phyloP scores from a whole-genome alignment of 2,797 vertebrate species.

The Benthosema pterotum region DNA sequence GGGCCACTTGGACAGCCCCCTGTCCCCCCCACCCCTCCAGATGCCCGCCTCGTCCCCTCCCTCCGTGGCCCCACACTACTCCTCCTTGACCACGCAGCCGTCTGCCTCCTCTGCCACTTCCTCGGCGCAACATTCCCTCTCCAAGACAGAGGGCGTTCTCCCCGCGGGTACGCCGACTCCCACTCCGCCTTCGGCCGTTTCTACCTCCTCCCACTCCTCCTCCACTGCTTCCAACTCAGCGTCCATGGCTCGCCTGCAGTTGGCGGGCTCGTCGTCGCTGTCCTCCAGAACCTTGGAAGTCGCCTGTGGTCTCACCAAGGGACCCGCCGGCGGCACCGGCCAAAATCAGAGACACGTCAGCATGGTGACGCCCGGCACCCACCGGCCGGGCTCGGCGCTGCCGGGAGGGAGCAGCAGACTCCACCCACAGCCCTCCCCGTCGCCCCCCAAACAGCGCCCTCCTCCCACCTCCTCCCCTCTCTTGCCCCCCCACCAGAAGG shows the following conservation, averaged over 20 bases:
- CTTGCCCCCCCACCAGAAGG: slow-evolving; percentile 78
- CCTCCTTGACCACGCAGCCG: slow-evolving; percentile 61
- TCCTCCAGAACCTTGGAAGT: slow-evolving; percentile 57
- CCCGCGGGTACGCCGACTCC: slow-evolving; percentile 58
- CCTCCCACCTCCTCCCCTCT: slow-evolving; percentile 80
- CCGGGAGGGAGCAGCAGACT: slow-evolving; percentile 58
- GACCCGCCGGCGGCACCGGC: slow-evolving; percentile 27
- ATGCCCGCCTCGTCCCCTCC: slow-evolving; percentile 79
- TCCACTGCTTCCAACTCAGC: slow-evolving; percentile 69
- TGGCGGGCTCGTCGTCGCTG: slow-evolving; percentile 32
- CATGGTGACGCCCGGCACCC: slow-evolving; percentile 43
- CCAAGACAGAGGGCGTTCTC: slow-evolving; percentile 75
- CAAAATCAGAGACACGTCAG: slow-evolving; percentile 70
- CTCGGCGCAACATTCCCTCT: slow-evolving; percentile 58
- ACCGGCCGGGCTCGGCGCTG: slow-evolving; percentile 56
- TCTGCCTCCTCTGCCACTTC: slow-evolving; percentile 41
- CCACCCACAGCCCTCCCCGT: slow-evolving; percentile 62
- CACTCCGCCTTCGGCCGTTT: slow-evolving; percentile 70
- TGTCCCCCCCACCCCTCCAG: slow-evolving; percentile 84
- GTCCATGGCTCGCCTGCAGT: slow-evolving; percentile 50
- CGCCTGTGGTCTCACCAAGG: slow-evolving; percentile 62
- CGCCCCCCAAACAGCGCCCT: slow-evolving; percentile 75
- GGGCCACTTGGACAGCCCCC: slow-evolving; percentile 75
- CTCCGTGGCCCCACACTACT: slow-evolving; percentile 68
- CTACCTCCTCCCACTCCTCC: slow-evolving; percentile 60